A percentile compares a stretch with the other conserved stretches of the same genome.
Evolutionary conservation across 2,113 vertebrate genomes (phyloP).

Genomic region (Lampris incognitus): DNA sequence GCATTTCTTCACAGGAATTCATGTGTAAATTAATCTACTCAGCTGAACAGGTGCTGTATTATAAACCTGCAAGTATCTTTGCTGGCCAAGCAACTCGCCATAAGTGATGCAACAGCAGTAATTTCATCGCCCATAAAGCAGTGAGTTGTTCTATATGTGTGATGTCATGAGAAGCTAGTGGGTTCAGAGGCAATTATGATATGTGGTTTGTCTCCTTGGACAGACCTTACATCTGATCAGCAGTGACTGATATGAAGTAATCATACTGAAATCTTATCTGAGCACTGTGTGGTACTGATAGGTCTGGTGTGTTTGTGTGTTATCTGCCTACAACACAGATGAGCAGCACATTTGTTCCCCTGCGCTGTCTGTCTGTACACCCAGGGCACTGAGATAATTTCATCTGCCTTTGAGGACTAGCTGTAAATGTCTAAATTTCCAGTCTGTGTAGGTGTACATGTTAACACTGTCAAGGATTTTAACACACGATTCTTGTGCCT

Average conservation of each 20-base stretch:
- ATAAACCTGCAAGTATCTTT: constrained; percentile 60
- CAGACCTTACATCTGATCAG: constrained; percentile 62
- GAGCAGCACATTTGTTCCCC: constrained; percentile 43
- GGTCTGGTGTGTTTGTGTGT: constrained; percentile 34
- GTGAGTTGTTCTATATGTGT: constrained; percentile 38
- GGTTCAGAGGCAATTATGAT: constrained; percentile 50
- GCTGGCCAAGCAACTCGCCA: constrained; percentile 66
- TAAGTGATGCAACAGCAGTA: constrained; percentile 56
- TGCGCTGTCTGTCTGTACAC: constrained; percentile 36
- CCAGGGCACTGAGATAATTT: constrained; percentile 64
- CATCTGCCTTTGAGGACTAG: constrained; percentile 53
- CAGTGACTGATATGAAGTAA: constrained; percentile 67
- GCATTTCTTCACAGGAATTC: constrained; percentile 71
- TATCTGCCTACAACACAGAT: constrained; percentile 64
- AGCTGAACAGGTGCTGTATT: constrained; percentile 67
- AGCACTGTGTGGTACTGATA: constrained; percentile 39
- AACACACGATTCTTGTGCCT: constrained; percentile 45
- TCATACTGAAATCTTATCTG: constrained; percentile 73
- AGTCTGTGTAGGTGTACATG: constrained; percentile 56
- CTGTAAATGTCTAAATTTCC: constrained; percentile 46
- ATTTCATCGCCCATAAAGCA: constrained; percentile 58
- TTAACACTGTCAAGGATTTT: constrained; percentile 49
- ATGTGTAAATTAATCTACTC: constrained; percentile 77
- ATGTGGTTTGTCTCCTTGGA: constrained; percentile 61
- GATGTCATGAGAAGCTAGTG: constrained; percentile 21